A percentile compares a stretch with the other conserved stretches of the same genome.
These are phyloP conservation scores for Odontocolon sp. DNA, from an alignment of 2,888 invertebrate species.

Conservation along the genomic window DNA sequence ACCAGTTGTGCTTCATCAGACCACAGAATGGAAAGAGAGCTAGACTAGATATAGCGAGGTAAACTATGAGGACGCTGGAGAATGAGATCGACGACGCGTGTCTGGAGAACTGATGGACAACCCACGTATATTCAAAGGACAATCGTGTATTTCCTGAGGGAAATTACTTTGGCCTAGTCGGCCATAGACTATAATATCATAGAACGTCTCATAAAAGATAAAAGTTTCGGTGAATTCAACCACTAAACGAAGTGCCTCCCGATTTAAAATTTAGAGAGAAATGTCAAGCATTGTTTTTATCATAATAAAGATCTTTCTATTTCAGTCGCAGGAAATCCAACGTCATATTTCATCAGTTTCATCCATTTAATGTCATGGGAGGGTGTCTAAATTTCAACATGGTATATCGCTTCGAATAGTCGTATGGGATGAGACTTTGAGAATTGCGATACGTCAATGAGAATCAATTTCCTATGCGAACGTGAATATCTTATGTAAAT, in stretches of 20 bases:
- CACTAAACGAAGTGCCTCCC: no score
- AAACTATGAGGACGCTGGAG: constrained; percentile 2
- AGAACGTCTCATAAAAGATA: background rate
- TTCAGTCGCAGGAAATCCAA: no score
- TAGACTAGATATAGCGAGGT: no score
- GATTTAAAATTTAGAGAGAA: no score
- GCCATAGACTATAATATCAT: background rate
- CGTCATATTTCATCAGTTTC: no score
- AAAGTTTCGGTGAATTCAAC: background rate
- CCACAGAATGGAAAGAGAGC: constrained; percentile 7
- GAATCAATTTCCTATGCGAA: constrained; percentile 19
- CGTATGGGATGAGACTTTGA: background rate
- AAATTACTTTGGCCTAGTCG: constrained; percentile 24
- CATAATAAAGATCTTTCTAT: no score
- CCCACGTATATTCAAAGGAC: constrained; percentile 25
- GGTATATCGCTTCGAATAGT: no score
- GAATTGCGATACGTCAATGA: background rate
- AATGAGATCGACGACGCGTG: constrained; percentile 8
- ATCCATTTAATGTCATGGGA: no score
- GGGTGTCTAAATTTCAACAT: no score
- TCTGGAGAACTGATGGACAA: constrained; percentile 11
- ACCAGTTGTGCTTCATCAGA: background rate
- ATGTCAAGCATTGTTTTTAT: no score
- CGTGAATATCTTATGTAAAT: constrained; percentile 20
- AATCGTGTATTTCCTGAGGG: constrained; percentile 37